Base-by-base conservation (phyloP, 2,113 vertebrate genomes). In the Callipepla californica region DNA sequence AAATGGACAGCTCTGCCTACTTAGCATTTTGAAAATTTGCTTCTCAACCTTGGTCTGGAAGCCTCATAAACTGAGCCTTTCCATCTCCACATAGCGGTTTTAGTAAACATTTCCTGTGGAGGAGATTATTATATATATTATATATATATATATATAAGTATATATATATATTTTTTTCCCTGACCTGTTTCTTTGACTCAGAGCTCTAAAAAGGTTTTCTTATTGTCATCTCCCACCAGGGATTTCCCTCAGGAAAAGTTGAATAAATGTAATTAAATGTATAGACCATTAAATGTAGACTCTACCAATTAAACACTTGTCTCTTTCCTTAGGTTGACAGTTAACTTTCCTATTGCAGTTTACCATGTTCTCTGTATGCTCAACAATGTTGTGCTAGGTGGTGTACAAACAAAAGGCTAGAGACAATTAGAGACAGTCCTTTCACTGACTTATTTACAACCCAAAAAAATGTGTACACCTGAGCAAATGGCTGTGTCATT, bases 21-120 rank as follows among this genome's bases (percentile, higher is more conserved):
- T 93, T 74, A 74, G 95, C 95, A 69, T 83, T 94, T 96, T 63
- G 26, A 76, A 91, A 74, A 90, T 69, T 40, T 83, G 36, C 59
- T 87, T 87, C 61, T 80, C 13, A 73, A 77, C 13, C 63, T 74
- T 92, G 38, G 62, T 32, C 23, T 77, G 48, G 28, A 50, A 93
- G 66, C 30, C 57, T 73, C 45, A 36, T 74, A 53, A 65, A 45
- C 58, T 36, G 36, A 15, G 36, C 17, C 13, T 23, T 87, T 42
- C 36, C 13, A 4, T 47, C 57, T 94, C 13, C 50, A 13, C 57
- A 55, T n/a, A 70, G 13, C 42, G 26, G 9, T 76, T 90, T 80
- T 65, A 65, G 70, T 32, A 80, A 89, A 82, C n/a, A 69, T 90
- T 80, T 53, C 17, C 23, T 59, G 5, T 48, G 67, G 32, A 82